Percentiles rank a stretch among this genome's conserved stretches.
Evolutionary conservation across 1,140 invertebrate genomes (phyloP).

Genomic region (Achatina immaculata): DNA sequence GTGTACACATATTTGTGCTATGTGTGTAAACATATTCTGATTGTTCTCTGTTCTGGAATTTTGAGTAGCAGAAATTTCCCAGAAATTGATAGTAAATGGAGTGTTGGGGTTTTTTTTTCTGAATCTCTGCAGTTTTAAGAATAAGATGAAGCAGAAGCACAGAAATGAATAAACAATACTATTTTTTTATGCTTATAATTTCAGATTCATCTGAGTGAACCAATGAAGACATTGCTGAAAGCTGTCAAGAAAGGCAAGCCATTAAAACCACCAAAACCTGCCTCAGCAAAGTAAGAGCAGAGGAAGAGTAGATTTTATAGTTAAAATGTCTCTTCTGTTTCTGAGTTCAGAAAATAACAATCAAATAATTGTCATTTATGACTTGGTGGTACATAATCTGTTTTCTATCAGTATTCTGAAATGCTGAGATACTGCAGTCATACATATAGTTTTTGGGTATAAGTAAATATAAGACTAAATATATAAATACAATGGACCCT

Average conservation of each 20-base stretch:
- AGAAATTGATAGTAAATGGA: too few relatives aligned
- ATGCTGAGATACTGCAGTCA: neutral
- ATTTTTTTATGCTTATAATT: neutral
- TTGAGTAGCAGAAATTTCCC: too few relatives aligned
- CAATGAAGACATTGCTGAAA: conserved; percentile 53
- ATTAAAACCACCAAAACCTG: conserved; percentile 24
- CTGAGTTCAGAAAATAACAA: neutral
- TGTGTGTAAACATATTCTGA: too few relatives aligned
- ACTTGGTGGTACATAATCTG: neutral
- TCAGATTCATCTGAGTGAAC: conserved; percentile 50
- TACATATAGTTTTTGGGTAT: too few relatives aligned
- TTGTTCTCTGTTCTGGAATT: too few relatives aligned
- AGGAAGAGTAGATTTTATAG: neutral
- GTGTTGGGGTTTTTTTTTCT: too few relatives aligned
- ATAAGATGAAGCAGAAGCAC: too few relatives aligned
- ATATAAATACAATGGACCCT: neutral
- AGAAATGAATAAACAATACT: too few relatives aligned
- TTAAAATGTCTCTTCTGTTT: neutral
- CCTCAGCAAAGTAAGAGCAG: conserved; percentile 22
- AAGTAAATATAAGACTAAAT: too few relatives aligned
- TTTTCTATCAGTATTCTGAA: neutral
- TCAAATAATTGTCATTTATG: neutral
- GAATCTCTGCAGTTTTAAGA: too few relatives aligned
- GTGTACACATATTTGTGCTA: too few relatives aligned
- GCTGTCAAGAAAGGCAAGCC: conserved; percentile 50